These are phyloP conservation scores for Eurytemora carolleeae DNA, from an alignment of 1,140 invertebrate genomes.

Conservation along the genomic window DNA sequence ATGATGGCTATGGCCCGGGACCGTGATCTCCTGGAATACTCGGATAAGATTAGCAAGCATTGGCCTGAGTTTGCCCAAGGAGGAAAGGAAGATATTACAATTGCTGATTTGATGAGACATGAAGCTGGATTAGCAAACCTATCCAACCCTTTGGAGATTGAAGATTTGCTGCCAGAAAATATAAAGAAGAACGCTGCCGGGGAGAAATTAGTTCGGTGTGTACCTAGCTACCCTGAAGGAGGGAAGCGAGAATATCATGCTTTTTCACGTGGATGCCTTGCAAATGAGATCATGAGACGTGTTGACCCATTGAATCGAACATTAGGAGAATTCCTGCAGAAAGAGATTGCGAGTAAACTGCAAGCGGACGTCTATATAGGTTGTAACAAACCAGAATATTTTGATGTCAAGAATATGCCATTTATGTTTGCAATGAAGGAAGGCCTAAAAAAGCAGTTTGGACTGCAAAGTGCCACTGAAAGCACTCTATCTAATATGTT, in stretches of 20 bases:
- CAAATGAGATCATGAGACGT: slow-evolving; percentile 7
- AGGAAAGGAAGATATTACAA: not conserved
- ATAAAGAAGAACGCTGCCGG: not conserved
- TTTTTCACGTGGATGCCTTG: slow-evolving; percentile 3
- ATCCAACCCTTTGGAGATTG: not conserved
- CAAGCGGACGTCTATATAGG: not conserved
- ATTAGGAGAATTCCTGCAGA: not conserved
- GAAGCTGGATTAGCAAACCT: not conserved
- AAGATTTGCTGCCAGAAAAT: not conserved
- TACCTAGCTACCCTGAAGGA: not conserved
- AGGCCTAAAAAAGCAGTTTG: too few relatives aligned
- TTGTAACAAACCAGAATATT: not conserved
- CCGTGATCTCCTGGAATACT: too few relatives aligned
- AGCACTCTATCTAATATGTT: too few relatives aligned
- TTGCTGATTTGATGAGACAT: not conserved
- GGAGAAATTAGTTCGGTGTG: not conserved
- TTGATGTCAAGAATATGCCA: too few relatives aligned
- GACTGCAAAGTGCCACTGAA: too few relatives aligned
- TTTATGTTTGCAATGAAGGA: too few relatives aligned
- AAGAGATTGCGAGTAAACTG: not conserved
- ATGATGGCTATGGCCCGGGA: not conserved
- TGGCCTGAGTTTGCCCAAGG: slow-evolving; percentile 13
- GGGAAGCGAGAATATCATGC: slow-evolving; percentile 6
- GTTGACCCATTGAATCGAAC: slow-evolving; percentile 1
- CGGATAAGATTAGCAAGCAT: slow-evolving; percentile 4